Evolutionary conservation across 2,888 invertebrate species (phyloP), one percentile per base, ranked within the genome.

Genomic region (Acanthosoma haemorrhoidale): DNA sequence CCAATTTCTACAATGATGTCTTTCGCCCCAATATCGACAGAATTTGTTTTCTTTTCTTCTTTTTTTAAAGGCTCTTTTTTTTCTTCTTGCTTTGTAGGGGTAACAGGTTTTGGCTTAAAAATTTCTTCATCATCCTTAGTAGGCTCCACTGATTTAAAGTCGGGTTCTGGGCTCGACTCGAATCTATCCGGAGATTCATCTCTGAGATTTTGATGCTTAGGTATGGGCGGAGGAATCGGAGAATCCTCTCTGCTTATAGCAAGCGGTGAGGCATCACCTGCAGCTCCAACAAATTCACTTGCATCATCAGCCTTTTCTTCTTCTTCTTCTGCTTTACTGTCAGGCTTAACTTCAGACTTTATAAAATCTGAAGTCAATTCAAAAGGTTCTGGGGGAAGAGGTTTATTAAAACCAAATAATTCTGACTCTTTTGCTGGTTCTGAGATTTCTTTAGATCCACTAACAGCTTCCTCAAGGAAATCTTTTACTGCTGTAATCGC

Each of bases 341-440:
- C 32, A 29, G 18, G 13, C 34, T 6, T 41, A 4, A 15, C 39
- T 70, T 72, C 72, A n/a, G 69, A 58, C 43, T 73, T 71, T 11
- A 73, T 34, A 29, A 73, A 73, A 51, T 73, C 72, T 21, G 34
- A 57, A 9, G 41, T 41, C 3, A 74, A 75, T 11, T 76, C 78
- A 41, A 74, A 75, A 1, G 79, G 79, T 64, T 78, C 70, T 11
- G 79, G 78, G 3, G 80, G 79, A 43, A 80, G 71, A 1, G 79
- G 79, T 68, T 79, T 80, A 39, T 73, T 69, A 32, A 71, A 72
- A 34, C 69, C 73, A 43, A 73, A 73, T 16, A 21, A 11, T 75
- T 78, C 6, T 78, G 78, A 13, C 78, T 76, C 57, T 34, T 43
- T 66, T 13, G 63, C 41, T 66, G 69, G 63, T 18, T 60, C 60